Base-by-base conservation (phyloP, 2,888 invertebrate genomes). In the Tuberolachnus salignus region DNA sequence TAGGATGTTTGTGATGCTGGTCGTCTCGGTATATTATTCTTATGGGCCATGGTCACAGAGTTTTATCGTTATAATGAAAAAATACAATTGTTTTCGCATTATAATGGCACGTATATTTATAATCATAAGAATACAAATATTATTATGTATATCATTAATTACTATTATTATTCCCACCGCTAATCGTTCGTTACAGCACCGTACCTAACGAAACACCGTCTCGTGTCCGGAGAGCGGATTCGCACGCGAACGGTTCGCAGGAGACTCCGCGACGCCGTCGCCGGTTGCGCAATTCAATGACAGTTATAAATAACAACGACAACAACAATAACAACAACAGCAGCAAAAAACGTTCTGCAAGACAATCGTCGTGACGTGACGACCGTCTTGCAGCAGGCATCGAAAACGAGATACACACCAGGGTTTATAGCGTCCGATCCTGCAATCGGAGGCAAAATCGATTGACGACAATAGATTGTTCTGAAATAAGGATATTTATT, bases 81-180 rank as follows among this genome's bases (percentile, higher is more conserved):
- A n/a, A n/a, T n/a, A n/a, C n/a, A n/a, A n/a, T n/a, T n/a, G 23
- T 23, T 59, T 14, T 14, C 9, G 16, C 16, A 16, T 59, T 59
- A n/a, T 59, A 59, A 26, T 26, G 16, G 9, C 19, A 19, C 16
- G 46, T 66, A n/a, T n/a, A n/a, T n/a, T n/a, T n/a, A n/a, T n/a
- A n/a, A n/a, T n/a, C n/a, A n/a, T n/a, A 34, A 34, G 34, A 34
- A 34, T 34, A 34, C 34, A 6, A 9, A 66, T 46, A 46, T 66
- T 21, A 4, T 49, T 66, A 46, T n/a, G n/a, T n/a, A n/a, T n/a
- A n/a, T n/a, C n/a, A n/a, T n/a, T n/a, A n/a, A n/a, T n/a, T n/a
- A n/a, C 23, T 66, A 21, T 23, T 66, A 46, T 66, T 66, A 46
- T 46, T 66, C 16, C 19, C 21, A 66, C 46, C 23, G 46, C 10